These are phyloP conservation scores for Pogonomyrmex californicus DNA, from an alignment of 1,140 invertebrate genomes.

Conservation along the genomic window DNA sequence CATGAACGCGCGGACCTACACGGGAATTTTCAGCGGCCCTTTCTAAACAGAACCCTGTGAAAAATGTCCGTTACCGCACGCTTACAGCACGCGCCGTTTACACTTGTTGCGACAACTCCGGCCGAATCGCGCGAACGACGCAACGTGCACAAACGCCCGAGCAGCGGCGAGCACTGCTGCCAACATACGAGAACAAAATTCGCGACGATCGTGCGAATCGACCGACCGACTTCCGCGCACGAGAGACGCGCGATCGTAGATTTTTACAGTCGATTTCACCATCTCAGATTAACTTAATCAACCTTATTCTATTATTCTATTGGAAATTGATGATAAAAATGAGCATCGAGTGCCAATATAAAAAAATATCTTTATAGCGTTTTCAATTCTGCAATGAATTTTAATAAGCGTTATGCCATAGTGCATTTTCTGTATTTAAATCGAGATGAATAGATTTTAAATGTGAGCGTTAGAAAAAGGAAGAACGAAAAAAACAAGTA, in stretches of 20 bases:
- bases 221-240: not conserved
- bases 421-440: no score
- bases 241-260: no score
- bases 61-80: slow-evolving; percentile 42
- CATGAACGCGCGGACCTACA: not conserved
- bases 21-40: not conserved
- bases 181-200: not conserved
- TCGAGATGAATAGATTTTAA: no score
- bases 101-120: slow-evolving; percentile 51
- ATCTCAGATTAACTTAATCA: no score
- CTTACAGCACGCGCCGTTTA: not conserved
- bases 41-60: not conserved
- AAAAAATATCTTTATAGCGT: no score
- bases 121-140: slow-evolving; percentile 44
- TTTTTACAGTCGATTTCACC: not conserved
- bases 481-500: no score
- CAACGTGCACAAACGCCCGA: slow-evolving; percentile 37
- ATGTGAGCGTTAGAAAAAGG: no score
- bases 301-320: no score
- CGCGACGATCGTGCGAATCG: not conserved
- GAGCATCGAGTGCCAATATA: no score
- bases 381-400: no score
- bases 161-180: slow-evolving; percentile 2
- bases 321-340: no score
- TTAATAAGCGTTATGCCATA: no score